Conservation (phyloP, 2,888 invertebrate species). For the Agonum fuliginosum region DNA sequence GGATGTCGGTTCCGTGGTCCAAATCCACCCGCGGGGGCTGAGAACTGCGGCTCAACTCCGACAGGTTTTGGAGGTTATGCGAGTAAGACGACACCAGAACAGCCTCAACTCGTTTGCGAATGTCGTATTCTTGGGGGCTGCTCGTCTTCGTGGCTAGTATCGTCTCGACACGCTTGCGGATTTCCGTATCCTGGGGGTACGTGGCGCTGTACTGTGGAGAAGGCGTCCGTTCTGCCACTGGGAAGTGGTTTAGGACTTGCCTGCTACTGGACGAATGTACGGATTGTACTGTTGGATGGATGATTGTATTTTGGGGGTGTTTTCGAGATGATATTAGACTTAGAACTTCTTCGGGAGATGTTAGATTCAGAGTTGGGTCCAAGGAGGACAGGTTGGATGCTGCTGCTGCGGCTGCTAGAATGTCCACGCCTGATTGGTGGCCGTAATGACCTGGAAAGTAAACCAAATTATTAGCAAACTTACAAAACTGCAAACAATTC, state of each 20-base stretch:
- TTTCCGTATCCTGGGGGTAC: conserved; percentile 13
- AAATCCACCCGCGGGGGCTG: conserved; percentile 64
- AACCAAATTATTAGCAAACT: conserved; percentile 63
- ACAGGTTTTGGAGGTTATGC: conserved; percentile 18
- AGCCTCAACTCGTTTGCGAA: conserved; percentile 22
- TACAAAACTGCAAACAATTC: conserved; percentile 54
- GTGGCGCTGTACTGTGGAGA: not conserved
- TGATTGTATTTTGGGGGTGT: not conserved
- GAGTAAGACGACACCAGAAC: conserved; percentile 13
- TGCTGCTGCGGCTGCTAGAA: conserved; percentile 72
- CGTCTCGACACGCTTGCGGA: conserved; percentile 10
- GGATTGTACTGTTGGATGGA: conserved; percentile 2
- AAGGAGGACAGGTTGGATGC: conserved; percentile 68
- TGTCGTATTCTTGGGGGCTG: not conserved
- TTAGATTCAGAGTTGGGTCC: conserved; percentile 67
- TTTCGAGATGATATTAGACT: conserved; percentile 67
- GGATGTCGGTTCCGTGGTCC: conserved; percentile 75
- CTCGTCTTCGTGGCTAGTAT: conserved; percentile 4
- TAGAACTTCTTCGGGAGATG: conserved; percentile 67
- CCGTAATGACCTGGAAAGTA: conserved; percentile 64
- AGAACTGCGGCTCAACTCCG: not conserved
- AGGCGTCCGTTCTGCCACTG: not conserved
- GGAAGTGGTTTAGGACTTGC: conserved; percentile 7
- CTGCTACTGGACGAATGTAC: conserved; percentile 6
- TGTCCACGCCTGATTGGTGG: conserved; percentile 69